Conservation (phyloP, 2,113 vertebrate genomes). For the Nothobranchius kuhntae region DNA sequence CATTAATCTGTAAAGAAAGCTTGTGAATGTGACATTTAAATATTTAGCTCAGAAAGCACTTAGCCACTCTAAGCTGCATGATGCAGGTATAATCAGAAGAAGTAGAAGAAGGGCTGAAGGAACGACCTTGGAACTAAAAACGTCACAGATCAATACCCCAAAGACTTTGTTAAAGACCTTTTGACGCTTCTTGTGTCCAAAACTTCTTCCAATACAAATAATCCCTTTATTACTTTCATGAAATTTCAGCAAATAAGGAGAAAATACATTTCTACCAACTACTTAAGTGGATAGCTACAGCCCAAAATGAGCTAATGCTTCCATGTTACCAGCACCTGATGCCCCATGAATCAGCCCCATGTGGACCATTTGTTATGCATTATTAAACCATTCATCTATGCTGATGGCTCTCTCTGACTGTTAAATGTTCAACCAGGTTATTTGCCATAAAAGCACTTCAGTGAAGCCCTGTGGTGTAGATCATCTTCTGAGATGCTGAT, state of each 20-base stretch:
- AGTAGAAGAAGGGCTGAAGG: slow-evolving; percentile 15
- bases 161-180: neutral
- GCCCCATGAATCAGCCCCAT: slow-evolving; percentile 25
- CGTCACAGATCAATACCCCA: slow-evolving; percentile 27
- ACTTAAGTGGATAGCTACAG: slow-evolving; percentile 31
- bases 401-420: slow-evolving; percentile 55
- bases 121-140: slow-evolving; percentile 25
- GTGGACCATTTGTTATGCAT: slow-evolving; percentile 62
- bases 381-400: slow-evolving; percentile 70
- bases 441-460: slow-evolving; percentile 62
- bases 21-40: slow-evolving; percentile 27
- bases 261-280: slow-evolving; percentile 5
- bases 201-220: slow-evolving; percentile 2
- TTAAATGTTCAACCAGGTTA: slow-evolving; percentile 58
- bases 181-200: neutral
- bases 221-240: too few species aligned
- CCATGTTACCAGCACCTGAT: slow-evolving; percentile 33
- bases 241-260: neutral
- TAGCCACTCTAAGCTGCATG: slow-evolving; percentile 19
- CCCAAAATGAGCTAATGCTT: slow-evolving; percentile 16
- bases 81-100: slow-evolving; percentile 41
- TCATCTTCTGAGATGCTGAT: slow-evolving; percentile 27
- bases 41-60: slow-evolving; percentile 53
- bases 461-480: slow-evolving; percentile 44
- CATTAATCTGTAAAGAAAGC: slow-evolving; percentile 46